Evolutionary conservation across 2,113 vertebrate species (phyloP).

Genomic region (Corythaixoides concolor): DNA sequence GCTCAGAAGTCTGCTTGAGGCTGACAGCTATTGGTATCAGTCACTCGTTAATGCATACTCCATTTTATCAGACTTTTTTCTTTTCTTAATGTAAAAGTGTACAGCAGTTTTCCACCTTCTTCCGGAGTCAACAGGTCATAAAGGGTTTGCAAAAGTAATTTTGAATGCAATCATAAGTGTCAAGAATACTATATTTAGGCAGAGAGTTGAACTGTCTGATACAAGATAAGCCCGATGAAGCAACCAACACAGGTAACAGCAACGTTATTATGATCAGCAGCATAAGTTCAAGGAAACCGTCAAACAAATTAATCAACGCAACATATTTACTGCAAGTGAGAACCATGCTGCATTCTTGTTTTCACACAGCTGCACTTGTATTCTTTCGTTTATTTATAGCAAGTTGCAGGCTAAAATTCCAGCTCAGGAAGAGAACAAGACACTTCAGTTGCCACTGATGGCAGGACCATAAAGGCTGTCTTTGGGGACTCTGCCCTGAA

Average conservation of each 20-base stretch:
- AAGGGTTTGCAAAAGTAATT: not conserved
- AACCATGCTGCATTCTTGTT: not conserved
- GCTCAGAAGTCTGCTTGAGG: not conserved
- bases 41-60: not conserved
- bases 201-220: not conserved
- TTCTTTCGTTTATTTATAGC: not conserved
- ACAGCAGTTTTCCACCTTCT: not conserved
- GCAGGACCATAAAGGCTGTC: not conserved
- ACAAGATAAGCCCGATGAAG: not conserved
- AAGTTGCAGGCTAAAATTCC: not conserved
- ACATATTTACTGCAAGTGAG: not conserved
- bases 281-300: not conserved
- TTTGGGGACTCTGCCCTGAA: not conserved
- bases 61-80: not conserved
- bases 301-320: not conserved
- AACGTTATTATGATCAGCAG: not conserved
- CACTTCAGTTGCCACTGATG: rapidly evolving
- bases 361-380: not conserved
- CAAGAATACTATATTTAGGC: not conserved
- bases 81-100: not conserved
- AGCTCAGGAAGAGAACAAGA: not conserved
- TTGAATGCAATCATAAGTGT: not conserved
- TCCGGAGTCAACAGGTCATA: not conserved
- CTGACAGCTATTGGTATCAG: not conserved
- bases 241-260: not conserved